Evolutionary conservation across 2,797 vertebrate genomes (phyloP).

Genomic region (Helicolenus hilgendorfi): DNA sequence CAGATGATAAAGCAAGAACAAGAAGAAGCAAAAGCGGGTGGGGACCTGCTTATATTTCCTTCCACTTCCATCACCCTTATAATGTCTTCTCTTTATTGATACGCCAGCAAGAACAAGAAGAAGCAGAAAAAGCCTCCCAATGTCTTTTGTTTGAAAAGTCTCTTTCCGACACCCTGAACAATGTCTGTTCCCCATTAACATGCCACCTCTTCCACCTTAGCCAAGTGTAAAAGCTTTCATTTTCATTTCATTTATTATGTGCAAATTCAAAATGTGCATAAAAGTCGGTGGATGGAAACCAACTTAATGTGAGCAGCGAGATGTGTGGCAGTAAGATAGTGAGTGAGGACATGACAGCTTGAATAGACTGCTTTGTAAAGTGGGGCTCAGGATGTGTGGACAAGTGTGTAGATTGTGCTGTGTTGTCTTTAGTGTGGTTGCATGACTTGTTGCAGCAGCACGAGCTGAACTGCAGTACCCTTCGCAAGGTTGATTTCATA

Average conservation of each 20-base stretch:
- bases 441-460: not conserved
- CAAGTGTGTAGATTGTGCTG: not conserved
- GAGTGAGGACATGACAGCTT: constrained; percentile 1
- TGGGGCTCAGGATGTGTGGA: not conserved
- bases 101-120: constrained; percentile 8
- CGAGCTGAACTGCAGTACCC: too few relatives aligned
- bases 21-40: not conserved
- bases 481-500: not conserved
- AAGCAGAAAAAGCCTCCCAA: not conserved
- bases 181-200: constrained; percentile 35
- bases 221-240: constrained; percentile 65
- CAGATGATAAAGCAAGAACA: not conserved
- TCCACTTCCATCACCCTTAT: constrained; percentile 25
- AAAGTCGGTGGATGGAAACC: constrained; percentile 12
- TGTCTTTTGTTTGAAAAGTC: constrained; percentile 26
- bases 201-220: constrained; percentile 52
- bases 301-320: constrained; percentile 20
- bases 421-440: not conserved
- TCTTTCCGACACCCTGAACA: constrained; percentile 29
- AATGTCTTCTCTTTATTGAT: constrained; percentile 38
- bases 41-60: constrained; percentile 26
- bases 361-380: not conserved
- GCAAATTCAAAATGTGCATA: constrained; percentile 54
- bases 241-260: constrained; percentile 54
- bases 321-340: not conserved